Conservation (phyloP, 2,797 vertebrate genomes). For the Notoglanidium macrostoma region DNA sequence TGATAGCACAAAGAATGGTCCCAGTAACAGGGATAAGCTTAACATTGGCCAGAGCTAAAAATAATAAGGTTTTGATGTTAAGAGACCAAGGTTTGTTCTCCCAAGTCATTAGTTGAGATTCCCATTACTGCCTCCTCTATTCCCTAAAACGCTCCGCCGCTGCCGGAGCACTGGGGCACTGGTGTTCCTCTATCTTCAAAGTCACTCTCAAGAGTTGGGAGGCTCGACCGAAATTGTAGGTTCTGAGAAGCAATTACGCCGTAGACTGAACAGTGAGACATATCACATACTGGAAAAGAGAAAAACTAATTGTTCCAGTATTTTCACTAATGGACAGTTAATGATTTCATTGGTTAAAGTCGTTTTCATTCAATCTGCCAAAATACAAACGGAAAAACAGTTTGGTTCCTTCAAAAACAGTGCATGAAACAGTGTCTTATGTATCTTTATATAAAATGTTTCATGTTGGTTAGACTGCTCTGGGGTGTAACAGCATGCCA, state of each 20-base stretch:
- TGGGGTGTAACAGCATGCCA: not conserved
- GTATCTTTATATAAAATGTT: not conserved
- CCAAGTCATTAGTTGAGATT: constrained; percentile 84
- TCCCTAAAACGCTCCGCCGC: constrained; percentile 69
- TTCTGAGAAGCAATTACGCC: constrained; percentile 51
- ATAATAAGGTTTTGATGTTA: constrained; percentile 85
- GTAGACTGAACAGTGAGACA: constrained; percentile 28
- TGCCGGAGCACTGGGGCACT: constrained; percentile 66
- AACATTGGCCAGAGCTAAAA: constrained; percentile 82
- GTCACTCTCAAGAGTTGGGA: constrained; percentile 79
- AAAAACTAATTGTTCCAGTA: constrained; percentile 23
- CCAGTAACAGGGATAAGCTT: constrained; percentile 81
- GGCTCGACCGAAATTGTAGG: constrained; percentile 45
- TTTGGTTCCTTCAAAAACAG: not conserved
- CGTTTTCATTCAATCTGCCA: not conserved
- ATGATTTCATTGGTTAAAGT: not conserved
- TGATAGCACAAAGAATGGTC: constrained; percentile 80
- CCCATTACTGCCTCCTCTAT: constrained; percentile 77
- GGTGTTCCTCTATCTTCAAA: constrained; percentile 75
- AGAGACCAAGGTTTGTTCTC: constrained; percentile 84
- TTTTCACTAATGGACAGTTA: constrained; percentile 6
- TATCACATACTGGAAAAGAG: not conserved
- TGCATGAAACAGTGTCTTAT: not conserved
- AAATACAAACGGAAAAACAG: not conserved
- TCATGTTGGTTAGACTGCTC: not conserved